A percentile compares a stretch with the other conserved stretches of the same genome.
Evolutionary conservation across 1,140 invertebrate species (phyloP).

Genomic region (Rhagoletis pomonella): DNA sequence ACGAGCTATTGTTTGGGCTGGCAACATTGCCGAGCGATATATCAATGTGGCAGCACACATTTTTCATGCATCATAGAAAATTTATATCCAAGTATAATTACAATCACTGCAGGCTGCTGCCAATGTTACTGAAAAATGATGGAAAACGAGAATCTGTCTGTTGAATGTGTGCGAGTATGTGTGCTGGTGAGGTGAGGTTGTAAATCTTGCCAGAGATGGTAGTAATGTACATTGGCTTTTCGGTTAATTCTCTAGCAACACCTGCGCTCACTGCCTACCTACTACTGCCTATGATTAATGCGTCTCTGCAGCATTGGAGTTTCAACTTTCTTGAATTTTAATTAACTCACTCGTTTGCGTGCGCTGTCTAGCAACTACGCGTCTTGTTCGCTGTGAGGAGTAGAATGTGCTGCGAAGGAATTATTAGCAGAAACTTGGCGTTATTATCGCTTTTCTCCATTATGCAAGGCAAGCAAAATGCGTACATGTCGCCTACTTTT

Average conservation of each 20-base stretch:
- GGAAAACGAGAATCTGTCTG: not conserved
- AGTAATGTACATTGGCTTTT: not conserved
- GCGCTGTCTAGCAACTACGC: not conserved
- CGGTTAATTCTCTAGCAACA: not conserved
- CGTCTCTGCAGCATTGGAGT: not conserved
- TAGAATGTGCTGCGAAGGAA: not conserved
- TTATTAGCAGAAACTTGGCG: not conserved
- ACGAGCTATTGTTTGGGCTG: not conserved
- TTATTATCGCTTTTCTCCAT: not conserved
- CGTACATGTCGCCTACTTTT: no score
- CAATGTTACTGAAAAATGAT: constrained; percentile 23
- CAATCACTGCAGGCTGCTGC: constrained; percentile 41
- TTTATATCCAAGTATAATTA: constrained; percentile 46
- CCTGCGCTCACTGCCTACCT: not conserved
- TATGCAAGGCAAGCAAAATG: not conserved
- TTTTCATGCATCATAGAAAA: constrained; percentile 34
- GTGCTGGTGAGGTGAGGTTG: not conserved
- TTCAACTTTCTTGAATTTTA: constrained; percentile 52
- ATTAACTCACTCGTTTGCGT: constrained; percentile 40
- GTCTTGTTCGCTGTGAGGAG: no score
- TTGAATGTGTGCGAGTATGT: not conserved
- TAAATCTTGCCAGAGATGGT: not conserved
- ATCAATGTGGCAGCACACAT: constrained; percentile 26
- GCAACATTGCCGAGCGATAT: not conserved
- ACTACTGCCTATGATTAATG: constrained; percentile 13